Conservation (phyloP, 2,888 invertebrate species). For the Aleiodes testaceus region DNA sequence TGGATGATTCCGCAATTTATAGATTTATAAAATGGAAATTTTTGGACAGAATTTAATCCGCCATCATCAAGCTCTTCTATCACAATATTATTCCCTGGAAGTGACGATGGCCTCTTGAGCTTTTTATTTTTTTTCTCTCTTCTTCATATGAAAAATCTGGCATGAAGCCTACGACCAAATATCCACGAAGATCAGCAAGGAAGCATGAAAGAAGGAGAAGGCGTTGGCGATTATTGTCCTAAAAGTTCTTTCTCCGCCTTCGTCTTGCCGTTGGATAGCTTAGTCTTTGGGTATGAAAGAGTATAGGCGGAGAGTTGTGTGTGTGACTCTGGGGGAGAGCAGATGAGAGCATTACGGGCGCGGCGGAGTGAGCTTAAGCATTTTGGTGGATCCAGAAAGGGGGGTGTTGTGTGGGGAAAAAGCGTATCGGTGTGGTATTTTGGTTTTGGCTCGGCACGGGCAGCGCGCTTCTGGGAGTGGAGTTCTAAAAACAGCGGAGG, state of each 20-base stretch:
- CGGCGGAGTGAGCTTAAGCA: slow-evolving; percentile 16
- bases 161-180: slow-evolving; percentile 29
- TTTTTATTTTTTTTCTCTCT: too few species aligned
- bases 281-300: slow-evolving; percentile 32
- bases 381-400: slow-evolving; percentile 33
- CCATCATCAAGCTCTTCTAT: slow-evolving; percentile 2
- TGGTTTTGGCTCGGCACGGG: slow-evolving; percentile 73
- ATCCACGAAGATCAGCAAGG: slow-evolving; percentile 12
- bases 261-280: slow-evolving; percentile 23
- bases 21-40: too few species aligned
- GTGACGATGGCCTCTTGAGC: neutral
- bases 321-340: slow-evolving; percentile 30
- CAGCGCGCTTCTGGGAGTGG: slow-evolving; percentile 73
- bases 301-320: slow-evolving; percentile 25
- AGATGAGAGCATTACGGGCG: slow-evolving; percentile 27
- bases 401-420: slow-evolving; percentile 49
- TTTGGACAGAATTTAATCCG: slow-evolving; percentile 1
- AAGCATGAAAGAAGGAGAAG: slow-evolving; percentile 33
- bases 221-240: slow-evolving; percentile 40
- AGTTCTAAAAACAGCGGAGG: slow-evolving; percentile 74
- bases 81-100: slow-evolving; percentile 4
- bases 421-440: slow-evolving; percentile 69
- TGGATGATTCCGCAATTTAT: too few species aligned
- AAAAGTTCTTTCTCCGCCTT: slow-evolving; percentile 29
- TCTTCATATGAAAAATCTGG: slow-evolving; percentile 18